Base-by-base conservation (phyloP, 2,113 vertebrate species). In the Semicossyphus pulcher region DNA sequence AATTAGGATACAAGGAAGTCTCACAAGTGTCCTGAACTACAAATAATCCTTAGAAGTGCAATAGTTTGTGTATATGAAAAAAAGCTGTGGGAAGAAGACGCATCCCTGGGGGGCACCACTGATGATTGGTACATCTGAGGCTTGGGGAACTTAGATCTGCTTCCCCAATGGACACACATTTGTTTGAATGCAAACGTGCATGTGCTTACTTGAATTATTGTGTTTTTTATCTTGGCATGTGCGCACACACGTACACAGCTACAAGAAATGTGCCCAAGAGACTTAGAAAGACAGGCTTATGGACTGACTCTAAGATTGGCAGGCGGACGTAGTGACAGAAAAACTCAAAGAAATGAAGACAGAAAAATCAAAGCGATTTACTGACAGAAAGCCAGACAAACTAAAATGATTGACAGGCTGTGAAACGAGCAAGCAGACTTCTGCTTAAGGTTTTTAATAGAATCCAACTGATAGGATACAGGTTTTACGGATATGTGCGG, bases 391-490 rank as follows among this genome's bases (percentile, higher is more conserved):
- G 67, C 56, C 54, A 53, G 75, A 78, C 26, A 52, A 83, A 77
- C 72, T 44, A 7, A 88, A 70, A 77, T 72, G 70, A 82, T 10
- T 68, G 84, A 78, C 80, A 77, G 84, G 62, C 25, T 32, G 37
- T 48, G 51, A 75, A 75, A 48, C 10, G 9, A 53, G 42, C 29
- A 12, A 34, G 21, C 44, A 51, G 61, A 79, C 71, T 21, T 57
- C 78, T 72, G 45, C 57, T 51, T 58, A 68, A 80, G 44, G 72
- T 72, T 54, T 83, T 78, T 77, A 75, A 79, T 78, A 29, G 72
- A 81, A 72, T 3, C 39, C 60, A 74, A 54, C 72, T 62, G 85
- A 85, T 88, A 80, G 74, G 58, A 83, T 71, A 81, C 57, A 70
- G 59, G 64, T 67, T 47, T 41, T 60, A 18, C 23, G 61, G 65